phyloP scores from a whole-genome alignment of 1,140 invertebrate species.

The Episyrphus balteatus region DNA sequence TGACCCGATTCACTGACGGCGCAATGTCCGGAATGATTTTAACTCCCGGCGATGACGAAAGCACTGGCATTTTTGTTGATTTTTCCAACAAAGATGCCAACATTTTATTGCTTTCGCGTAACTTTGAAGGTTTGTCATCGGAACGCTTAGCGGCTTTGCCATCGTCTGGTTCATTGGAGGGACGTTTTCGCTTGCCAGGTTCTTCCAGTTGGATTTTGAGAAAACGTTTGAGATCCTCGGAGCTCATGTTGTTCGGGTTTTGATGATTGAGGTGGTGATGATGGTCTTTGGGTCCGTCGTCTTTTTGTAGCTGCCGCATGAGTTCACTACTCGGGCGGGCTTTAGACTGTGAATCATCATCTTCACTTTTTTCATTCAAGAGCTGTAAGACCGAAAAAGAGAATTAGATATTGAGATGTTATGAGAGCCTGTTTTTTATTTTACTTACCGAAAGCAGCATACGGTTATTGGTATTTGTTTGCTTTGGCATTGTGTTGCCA shows the following conservation, averaged over 20 bases:
- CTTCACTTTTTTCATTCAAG: conserved; percentile 72
- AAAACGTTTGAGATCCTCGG: conserved; percentile 35
- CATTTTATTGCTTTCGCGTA: conserved; percentile 78
- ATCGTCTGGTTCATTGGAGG: conserved; percentile 53
- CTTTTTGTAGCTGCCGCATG: conserved; percentile 66
- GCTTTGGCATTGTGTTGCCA: conserved; percentile 19
- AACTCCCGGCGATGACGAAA: conserved; percentile 49
- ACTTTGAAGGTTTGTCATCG: conserved; percentile 47
- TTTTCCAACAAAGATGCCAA: conserved; percentile 71
- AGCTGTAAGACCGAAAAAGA: conserved; percentile 46
- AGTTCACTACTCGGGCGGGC: conserved; percentile 48
- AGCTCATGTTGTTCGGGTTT: conserved; percentile 21
- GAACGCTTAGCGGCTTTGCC: conserved; percentile 43
- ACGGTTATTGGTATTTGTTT: conserved; percentile 39
- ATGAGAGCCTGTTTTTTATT: background rate
- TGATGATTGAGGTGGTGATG: conserved; percentile 14
- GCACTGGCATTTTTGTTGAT: conserved; percentile 59
- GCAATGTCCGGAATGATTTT: conserved; percentile 49
- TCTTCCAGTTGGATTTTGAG: conserved; percentile 44
- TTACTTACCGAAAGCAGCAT: conserved; percentile 61
- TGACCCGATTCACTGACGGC: conserved; percentile 30
- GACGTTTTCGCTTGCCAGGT: conserved; percentile 50
- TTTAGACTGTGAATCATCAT: conserved; percentile 55
- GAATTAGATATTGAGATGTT: background rate
- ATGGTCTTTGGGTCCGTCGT: conserved; percentile 39